A percentile compares a stretch with the other conserved stretches of the same genome.
These are phyloP conservation scores for Eumaeus atala DNA, from an alignment of 1,140 invertebrate genomes.

Conservation along the genomic window DNA sequence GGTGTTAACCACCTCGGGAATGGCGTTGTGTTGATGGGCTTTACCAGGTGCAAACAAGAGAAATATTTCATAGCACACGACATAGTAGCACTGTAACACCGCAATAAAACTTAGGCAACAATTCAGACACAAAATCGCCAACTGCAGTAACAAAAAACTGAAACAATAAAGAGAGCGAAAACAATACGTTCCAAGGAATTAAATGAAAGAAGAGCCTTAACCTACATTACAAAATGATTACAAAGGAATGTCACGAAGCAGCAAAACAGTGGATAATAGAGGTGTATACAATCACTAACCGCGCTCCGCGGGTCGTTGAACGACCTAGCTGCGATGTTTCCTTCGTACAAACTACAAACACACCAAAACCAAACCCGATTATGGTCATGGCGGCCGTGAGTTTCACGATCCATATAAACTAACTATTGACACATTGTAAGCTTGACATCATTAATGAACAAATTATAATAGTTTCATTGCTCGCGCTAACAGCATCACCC, in stretches of 20 bases:
- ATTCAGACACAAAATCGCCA: too few species aligned
- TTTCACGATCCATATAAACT: conserved; percentile 1
- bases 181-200: conserved; percentile 27
- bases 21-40: too few species aligned
- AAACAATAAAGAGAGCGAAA: conserved; percentile 20
- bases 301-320: conserved; percentile 60
- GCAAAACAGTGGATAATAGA: conserved; percentile 61
- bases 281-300: conserved; percentile 56
- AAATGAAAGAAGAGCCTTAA: conserved; percentile 45
- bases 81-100: background rate
- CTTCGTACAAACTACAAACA: conserved; percentile 31
- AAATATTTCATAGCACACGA: background rate
- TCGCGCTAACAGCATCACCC: too few species aligned
- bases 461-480: background rate
- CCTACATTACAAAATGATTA: conserved; percentile 62
- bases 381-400: conserved; percentile 13
- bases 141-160: background rate
- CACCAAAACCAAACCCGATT: conserved; percentile 20
- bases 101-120: too few species aligned
- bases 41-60: background rate
- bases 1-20: too few species aligned
- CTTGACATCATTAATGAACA: background rate
- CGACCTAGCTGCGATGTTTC: conserved; percentile 54
- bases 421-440: background rate
- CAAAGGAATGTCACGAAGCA: conserved; percentile 68